Conservation (phyloP, 2,113 vertebrate genomes). For the Sapayoa aenigma region DNA sequence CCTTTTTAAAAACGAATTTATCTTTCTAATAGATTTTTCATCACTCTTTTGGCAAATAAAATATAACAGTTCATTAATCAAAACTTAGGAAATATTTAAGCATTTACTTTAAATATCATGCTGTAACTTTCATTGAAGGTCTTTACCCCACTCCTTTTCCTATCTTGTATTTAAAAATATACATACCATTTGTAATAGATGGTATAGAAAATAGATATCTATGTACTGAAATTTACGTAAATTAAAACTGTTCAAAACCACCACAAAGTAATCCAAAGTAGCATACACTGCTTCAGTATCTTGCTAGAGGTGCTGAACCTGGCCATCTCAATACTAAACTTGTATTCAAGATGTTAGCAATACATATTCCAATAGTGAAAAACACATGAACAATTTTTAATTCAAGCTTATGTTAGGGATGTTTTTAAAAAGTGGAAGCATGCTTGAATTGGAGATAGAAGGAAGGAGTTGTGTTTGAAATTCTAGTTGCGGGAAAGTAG, state of each 20-base stretch:
- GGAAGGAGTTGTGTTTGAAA: not conserved
- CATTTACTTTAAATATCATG: not conserved
- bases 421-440: not conserved
- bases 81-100: not conserved
- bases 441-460: not conserved
- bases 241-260: not conserved
- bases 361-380: not conserved
- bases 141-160: not conserved
- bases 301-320: not conserved
- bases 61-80: not conserved
- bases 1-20: not conserved
- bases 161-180: not conserved
- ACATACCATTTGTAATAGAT: not conserved
- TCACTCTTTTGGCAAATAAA: not conserved
- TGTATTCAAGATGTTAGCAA: not conserved
- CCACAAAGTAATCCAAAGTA: rapidly evolving
- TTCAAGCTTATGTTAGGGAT: not conserved
- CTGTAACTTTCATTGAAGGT: not conserved
- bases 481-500: not conserved
- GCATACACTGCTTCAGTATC: not conserved
- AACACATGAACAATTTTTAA: not conserved
- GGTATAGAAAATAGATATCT: not conserved
- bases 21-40: not conserved
- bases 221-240: not conserved
- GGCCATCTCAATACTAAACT: not conserved